Evolutionary conservation across 1,140 invertebrate genomes (phyloP), one percentile per base, ranked within the genome.

Genomic region (Heliconius melpomene): DNA sequence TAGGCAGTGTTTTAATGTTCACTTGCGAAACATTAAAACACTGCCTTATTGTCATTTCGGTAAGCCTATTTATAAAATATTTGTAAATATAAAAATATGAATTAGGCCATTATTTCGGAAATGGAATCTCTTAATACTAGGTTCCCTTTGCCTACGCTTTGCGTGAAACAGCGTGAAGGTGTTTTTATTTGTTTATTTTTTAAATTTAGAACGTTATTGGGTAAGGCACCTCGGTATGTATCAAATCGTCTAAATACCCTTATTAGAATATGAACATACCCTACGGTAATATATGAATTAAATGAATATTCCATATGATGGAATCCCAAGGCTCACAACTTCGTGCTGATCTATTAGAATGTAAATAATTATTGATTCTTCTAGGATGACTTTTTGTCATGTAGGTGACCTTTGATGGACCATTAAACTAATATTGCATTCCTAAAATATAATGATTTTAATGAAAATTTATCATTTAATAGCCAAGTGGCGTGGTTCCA

Each of bases 311-410:
- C 23, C 46, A 73, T 77, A 66, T 79, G 32, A 77, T 76, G 76
- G 70, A 32, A 80, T 83, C 72, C 76, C 76, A 83, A 83, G 82
- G 79, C 50, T 78, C 36, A 75, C 79, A 46, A 73, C 66, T 70
- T 83, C 82, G 82, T 83, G 79, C 76, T 80, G n/a, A n/a, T 40
- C 60, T 75, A 74, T 77, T 75, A 78, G 82, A 80, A 80, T 66
- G 79, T 76, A 78, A 74, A 57, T 54, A 18, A n/a, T 75, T 77
- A 72, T 77, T 54, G 32, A 77, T 72, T 77, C 70, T 52, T 77
- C 75, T 38, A 46, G 13, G 29, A 40, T 46, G 18, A 75, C 20
- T 8, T 40, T n/a, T 29, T 50, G 60, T 46, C 52, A 73, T 76
- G n/a, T 29, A 66, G 26, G 38, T 77, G 75, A 46, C 75, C 57